phyloP scores from a whole-genome alignment of 2,888 invertebrate species.

The Dasypogon diadema region DNA sequence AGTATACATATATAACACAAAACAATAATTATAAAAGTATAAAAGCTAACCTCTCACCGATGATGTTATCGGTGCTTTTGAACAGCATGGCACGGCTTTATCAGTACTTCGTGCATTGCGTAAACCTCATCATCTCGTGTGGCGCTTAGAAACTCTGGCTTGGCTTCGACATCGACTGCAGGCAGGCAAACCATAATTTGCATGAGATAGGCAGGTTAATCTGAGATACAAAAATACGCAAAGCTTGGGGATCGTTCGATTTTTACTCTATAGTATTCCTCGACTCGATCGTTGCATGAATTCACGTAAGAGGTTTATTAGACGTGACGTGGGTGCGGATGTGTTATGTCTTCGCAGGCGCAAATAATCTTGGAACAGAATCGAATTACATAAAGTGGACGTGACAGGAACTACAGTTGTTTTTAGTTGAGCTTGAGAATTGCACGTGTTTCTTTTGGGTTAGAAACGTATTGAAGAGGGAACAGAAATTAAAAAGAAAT shows the following conservation, averaged over 20 bases:
- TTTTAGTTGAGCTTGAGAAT: too few species aligned
- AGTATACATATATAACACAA: too few species aligned
- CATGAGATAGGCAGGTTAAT: constrained; percentile 1
- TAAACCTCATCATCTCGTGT: background rate
- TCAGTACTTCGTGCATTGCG: constrained; percentile 1
- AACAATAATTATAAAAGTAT: constrained; percentile 27
- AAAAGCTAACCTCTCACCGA: constrained; percentile 21
- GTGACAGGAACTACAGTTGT: background rate
- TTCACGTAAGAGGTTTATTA: constrained; percentile 13
- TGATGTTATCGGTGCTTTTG: constrained; percentile 6
- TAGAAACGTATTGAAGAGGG: too few species aligned
- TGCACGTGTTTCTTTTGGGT: too few species aligned
- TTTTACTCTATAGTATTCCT: too few species aligned
- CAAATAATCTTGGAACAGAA: constrained; percentile 10
- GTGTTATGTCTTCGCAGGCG: constrained; percentile 4
- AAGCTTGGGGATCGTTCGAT: background rate
- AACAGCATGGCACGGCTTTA: constrained; percentile 10
- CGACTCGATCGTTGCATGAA: background rate
- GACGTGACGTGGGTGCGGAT: constrained; percentile 13
- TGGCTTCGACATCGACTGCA: background rate
- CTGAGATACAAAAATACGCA: background rate
- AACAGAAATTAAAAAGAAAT: too few species aligned
- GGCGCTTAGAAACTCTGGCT: background rate
- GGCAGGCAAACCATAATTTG: background rate
- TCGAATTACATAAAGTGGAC: constrained; percentile 8